These are phyloP conservation scores for Prionailurus viverrinus DNA, from an alignment of 2,113 vertebrate species.

Conservation along the genomic window DNA sequence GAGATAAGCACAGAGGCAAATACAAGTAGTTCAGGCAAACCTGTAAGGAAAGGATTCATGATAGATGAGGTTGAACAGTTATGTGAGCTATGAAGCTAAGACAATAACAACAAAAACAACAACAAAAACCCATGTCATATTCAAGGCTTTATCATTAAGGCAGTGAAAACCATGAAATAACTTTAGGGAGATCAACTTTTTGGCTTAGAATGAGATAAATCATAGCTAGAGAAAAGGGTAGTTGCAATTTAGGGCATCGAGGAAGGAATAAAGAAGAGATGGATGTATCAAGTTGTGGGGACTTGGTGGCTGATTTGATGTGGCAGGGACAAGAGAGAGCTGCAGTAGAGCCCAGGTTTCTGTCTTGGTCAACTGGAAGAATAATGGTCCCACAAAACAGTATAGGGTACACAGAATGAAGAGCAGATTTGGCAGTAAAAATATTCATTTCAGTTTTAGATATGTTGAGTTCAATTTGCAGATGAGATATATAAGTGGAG, in stretches of 20 bases:
- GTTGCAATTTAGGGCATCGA: neutral
- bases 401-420: neutral
- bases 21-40: neutral
- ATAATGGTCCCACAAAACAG: neutral
- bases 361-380: neutral
- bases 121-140: neutral
- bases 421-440: neutral
- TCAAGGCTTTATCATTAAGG: slow-evolving; percentile 13
- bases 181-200: neutral
- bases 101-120: neutral
- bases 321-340: neutral
- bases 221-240: neutral
- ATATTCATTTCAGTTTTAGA: neutral
- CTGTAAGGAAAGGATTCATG: neutral
- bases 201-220: slow-evolving; percentile 40
- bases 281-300: neutral
- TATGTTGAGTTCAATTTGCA: slow-evolving; percentile 7
- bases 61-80: neutral
- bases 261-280: neutral
- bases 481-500: neutral
- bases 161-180: neutral
- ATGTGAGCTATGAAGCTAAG: neutral
- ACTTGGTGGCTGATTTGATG: neutral
- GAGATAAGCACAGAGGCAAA: neutral
- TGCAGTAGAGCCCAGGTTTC: neutral